phyloP scores from a whole-genome alignment of 2,888 invertebrate species.

The Mythimna ferrago region DNA sequence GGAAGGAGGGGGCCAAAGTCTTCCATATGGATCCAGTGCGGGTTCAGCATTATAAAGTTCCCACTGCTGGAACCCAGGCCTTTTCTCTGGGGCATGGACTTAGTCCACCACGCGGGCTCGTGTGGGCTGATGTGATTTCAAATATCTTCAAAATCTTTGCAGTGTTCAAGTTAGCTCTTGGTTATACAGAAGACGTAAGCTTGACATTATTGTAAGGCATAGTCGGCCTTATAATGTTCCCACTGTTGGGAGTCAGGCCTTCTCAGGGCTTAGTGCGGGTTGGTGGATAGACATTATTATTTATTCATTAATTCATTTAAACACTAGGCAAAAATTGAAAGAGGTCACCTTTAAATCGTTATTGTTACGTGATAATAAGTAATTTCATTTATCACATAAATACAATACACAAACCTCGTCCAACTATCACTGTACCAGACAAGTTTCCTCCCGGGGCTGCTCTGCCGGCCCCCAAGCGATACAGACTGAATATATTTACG shows the following conservation, averaged over 20 bases:
- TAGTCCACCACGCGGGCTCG: too few species aligned
- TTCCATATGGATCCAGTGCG: too few species aligned
- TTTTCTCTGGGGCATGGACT: background rate
- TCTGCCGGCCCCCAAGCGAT: constrained; percentile 28
- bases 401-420: constrained; percentile 1
- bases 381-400: background rate
- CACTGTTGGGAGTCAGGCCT: too few species aligned
- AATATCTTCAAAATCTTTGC: background rate
- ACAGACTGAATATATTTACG: constrained; percentile 46
- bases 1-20: background rate
- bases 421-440: constrained; percentile 18
- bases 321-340: background rate
- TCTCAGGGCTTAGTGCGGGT: too few species aligned
- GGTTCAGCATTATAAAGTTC: background rate
- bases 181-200: background rate
- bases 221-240: too few species aligned
- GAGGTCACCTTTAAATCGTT: background rate
- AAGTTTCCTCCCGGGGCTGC: constrained; percentile 36
- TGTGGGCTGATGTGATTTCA: background rate
- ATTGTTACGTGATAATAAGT: background rate
- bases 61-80: background rate
- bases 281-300: too few species aligned
- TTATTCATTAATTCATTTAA: background rate
- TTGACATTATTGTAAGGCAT: too few species aligned
- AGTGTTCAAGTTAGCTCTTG: background rate